A percentile compares a stretch with the other conserved stretches of the same genome.
Conservation (phyloP, 2,888 invertebrate species). For the Vandiemenella viatica region DNA sequence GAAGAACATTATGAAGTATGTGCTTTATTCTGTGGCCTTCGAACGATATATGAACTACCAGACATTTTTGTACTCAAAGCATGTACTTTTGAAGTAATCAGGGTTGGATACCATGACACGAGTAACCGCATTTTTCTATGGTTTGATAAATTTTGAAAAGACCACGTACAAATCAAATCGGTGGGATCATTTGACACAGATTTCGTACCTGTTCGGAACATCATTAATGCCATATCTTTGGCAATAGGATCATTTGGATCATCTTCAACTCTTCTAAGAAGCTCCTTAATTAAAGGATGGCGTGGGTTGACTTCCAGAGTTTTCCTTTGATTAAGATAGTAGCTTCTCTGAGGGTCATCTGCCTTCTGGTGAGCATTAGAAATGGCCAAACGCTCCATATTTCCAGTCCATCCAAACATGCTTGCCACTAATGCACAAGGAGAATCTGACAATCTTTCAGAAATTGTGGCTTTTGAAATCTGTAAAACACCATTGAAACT, state of each 20-base stretch:
- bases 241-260: conserved; percentile 65
- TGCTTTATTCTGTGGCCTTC: too few relatives aligned
- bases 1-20: too few relatives aligned
- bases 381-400: conserved; percentile 92
- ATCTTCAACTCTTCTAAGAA: conserved; percentile 64
- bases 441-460: conserved; percentile 76
- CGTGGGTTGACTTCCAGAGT: conserved; percentile 93
- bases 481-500: conserved; percentile 18
- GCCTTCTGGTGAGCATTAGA: conserved; percentile 94
- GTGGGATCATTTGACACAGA: too few relatives aligned
- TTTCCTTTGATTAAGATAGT: conserved; percentile 89
- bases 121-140: too few relatives aligned
- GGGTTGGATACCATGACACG: too few relatives aligned
- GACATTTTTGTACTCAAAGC: too few relatives aligned
- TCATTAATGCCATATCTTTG: conserved; percentile 69
- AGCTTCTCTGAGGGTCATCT: conserved; percentile 76
- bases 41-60: too few relatives aligned
- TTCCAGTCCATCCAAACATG: conserved; percentile 97
- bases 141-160: too few relatives aligned
- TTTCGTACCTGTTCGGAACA: conserved; percentile 69
- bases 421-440: conserved; percentile 94
- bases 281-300: conserved; percentile 87
- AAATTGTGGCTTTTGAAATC: conserved; percentile 65
- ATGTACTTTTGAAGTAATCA: too few relatives aligned
- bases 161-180: too few relatives aligned